Evolutionary conservation across 2,113 vertebrate genomes (phyloP).

Genomic region (human): GRCh38 chr3:97798501-97799000

Average conservation of each 20-base stretch:
- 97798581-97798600: constrained; percentile 9
- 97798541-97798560: constrained; percentile 57
- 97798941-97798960: constrained; percentile 24
- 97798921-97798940: not conserved
- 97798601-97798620: constrained; percentile 21
- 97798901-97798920: constrained; percentile 5
- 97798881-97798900: constrained; percentile 20
- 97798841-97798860: not conserved
- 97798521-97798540: not conserved
- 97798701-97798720: not conserved
- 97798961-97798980: constrained; percentile 29
- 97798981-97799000: not conserved
- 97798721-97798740: not conserved
- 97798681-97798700: not conserved
- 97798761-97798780: constrained; percentile 25
- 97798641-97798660: constrained; percentile 27
- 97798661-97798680: not conserved
- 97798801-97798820: constrained; percentile 36
- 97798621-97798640: constrained; percentile 2
- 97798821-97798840: constrained; percentile 17
- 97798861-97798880: not conserved
- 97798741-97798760: constrained; percentile 35
- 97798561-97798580: constrained; percentile 52
- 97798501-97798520: constrained; percentile 78
- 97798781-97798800: constrained; percentile 24